Percentiles rank a stretch among this genome's conserved stretches.
Conservation (phyloP, 2,797 vertebrate species). For the Alcedo atthis region DNA sequence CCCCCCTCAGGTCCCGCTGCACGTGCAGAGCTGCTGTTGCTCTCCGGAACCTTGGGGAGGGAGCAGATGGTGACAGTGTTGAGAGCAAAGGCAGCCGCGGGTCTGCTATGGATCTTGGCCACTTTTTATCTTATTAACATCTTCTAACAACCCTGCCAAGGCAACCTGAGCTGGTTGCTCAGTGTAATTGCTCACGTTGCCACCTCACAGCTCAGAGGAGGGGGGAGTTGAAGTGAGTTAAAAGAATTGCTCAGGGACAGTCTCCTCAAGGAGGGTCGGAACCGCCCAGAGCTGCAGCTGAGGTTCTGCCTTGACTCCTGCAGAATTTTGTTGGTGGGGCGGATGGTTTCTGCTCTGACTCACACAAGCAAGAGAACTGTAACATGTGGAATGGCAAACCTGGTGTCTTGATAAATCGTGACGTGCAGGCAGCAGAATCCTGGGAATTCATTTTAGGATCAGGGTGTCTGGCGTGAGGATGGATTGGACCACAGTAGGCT, state of each 20-base stretch:
- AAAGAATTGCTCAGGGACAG: slow-evolving; percentile 65
- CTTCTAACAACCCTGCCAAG: slow-evolving; percentile 65
- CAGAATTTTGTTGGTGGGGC: slow-evolving; percentile 34
- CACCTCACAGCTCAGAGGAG: slow-evolving; percentile 39
- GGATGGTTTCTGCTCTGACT: slow-evolving; percentile 49
- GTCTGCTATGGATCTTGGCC: slow-evolving; percentile 65
- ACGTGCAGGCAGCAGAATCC: neutral
- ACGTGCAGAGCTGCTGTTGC: neutral
- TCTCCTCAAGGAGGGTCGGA: slow-evolving; percentile 32
- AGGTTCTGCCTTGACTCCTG: slow-evolving; percentile 42
- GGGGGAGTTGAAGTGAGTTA: slow-evolving; percentile 23
- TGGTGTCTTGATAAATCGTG: neutral
- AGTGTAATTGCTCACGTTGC: slow-evolving; percentile 55
- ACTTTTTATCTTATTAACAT: slow-evolving; percentile 69
- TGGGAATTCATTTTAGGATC: neutral
- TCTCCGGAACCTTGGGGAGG: neutral
- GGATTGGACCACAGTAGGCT: neutral
- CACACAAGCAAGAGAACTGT: neutral
- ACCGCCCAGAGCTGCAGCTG: neutral
- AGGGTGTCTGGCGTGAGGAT: neutral
- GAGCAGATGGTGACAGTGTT: slow-evolving; percentile 31
- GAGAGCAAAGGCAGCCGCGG: slow-evolving; percentile 63
- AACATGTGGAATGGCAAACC: slow-evolving; percentile 19
- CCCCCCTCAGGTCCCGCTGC: neutral
- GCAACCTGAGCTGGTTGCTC: slow-evolving; percentile 65